Evolutionary conservation across 64 coral and sea anemone genomes (phyloP), one percentile per base, ranked within the genome.

Genomic region (Stichodactyla helianthus): DNA sequence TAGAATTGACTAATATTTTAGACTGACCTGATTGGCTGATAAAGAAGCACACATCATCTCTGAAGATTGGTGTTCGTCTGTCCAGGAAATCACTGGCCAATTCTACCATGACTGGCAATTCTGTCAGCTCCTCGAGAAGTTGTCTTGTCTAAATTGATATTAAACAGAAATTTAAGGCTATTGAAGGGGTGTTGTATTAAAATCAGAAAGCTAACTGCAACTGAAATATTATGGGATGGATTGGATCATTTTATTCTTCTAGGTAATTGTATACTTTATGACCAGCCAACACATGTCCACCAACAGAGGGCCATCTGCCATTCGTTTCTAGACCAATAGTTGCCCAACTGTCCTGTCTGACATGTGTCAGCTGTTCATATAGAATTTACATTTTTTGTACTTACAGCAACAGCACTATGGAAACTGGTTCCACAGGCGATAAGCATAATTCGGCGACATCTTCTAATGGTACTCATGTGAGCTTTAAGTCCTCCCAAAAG

Each of bases 41-140:
- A 64, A 98, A 98, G 61, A 98, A 98, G 52, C 95, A 98, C 11
- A 98, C 95, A 84, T 98, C 95, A 98, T 98, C 95, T 85, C 95
- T 86, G 50, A 98, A 98, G 53, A 98, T 89, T 60, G 95, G 95
- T 82, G 95, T 98, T 16, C 68, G 53, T 54, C 95, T 85, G 76
- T 98, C 95, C 59, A 98, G 80, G 77, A 98, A 98, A 64, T 98
- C 95, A 88, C 95, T 98, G 19, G 95, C 95, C n/a, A 98, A 82
- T 58, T 98, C 95, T 74, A 98, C 93, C 79, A 98, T 87, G 11
- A 98, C 95, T 77, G 95, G 93, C 15, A 98, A 81, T 57, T 98
- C 92, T 53, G 95, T 98, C 0, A 94, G 85, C 25, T 98, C 95
- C 87, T 98, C 95, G 15, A 98, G 63, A 74, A 98, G 64, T 35